These are phyloP conservation scores for Choloepus didactylus DNA, from an alignment of 2,797 vertebrate genomes.

Conservation along the genomic window DNA sequence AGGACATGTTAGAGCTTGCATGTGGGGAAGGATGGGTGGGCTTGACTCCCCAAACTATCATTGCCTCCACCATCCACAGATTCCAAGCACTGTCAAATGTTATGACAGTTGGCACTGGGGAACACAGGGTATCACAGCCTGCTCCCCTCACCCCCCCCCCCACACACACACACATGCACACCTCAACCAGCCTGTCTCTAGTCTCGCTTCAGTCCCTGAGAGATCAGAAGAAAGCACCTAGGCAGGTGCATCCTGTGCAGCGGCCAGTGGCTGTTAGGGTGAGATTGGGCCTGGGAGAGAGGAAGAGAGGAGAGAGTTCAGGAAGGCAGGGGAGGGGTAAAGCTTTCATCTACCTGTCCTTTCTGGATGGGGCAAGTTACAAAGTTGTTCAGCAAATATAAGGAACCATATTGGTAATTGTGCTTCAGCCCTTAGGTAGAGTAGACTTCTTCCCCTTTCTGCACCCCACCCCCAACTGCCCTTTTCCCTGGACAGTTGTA, in stretches of 20 bases:
- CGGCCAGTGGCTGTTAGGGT: background rate
- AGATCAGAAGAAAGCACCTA: background rate
- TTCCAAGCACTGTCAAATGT: background rate
- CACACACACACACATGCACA: too few relatives aligned
- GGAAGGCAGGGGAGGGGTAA: background rate
- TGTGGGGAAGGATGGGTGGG: background rate
- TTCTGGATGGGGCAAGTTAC: background rate
- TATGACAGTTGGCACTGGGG: background rate
- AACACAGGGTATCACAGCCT: background rate
- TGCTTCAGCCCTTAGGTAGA: background rate
- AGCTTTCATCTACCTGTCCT: background rate
- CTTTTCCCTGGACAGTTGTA: constrained; percentile 16
- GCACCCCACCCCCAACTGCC: background rate
- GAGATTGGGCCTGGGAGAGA: background rate
- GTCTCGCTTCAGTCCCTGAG: background rate
- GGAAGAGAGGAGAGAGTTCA: background rate
- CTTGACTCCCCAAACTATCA: background rate
- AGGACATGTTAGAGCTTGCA: background rate
- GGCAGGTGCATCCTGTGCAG: background rate
- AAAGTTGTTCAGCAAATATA: background rate
- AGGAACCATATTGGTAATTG: background rate
- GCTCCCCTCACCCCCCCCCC: accelerated
- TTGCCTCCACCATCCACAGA: background rate
- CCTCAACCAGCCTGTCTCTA: too few relatives aligned
- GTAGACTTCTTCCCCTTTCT: background rate